These are phyloP conservation scores for Escarpia spicata DNA, from an alignment of 2,888 invertebrate species.

Conservation along the genomic window DNA sequence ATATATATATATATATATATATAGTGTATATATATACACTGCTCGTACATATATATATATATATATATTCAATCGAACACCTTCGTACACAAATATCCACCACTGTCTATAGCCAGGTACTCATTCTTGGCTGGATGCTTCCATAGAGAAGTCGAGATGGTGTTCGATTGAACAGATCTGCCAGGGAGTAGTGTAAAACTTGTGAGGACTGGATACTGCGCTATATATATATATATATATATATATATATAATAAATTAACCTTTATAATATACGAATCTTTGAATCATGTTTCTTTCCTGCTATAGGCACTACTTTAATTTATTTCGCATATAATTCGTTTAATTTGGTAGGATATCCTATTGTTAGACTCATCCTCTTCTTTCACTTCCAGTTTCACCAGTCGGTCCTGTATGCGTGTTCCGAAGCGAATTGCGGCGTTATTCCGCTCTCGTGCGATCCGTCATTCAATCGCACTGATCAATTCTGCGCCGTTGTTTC, in stretches of 20 bases:
- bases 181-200: too few species aligned
- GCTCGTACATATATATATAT: too few species aligned
- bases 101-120: too few species aligned
- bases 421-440: neutral
- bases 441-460: slow-evolving; percentile 12
- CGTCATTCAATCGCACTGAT: neutral
- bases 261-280: too few species aligned
- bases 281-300: neutral
- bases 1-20: neutral
- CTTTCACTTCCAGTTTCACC: neutral
- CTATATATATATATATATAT: neutral
- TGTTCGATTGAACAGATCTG: too few species aligned
- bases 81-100: too few species aligned
- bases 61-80: too few species aligned
- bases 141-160: too few species aligned
- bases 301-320: neutral
- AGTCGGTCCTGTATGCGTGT: neutral
- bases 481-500: slow-evolving; percentile 16
- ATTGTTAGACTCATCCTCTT: neutral
- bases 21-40: too few species aligned
- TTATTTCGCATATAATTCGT: neutral
- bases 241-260: neutral
- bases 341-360: neutral
- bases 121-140: too few species aligned
- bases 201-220: too few species aligned